These are phyloP conservation scores for Agriopis marginaria DNA, from an alignment of 2,888 invertebrate genomes.

Conservation along the genomic window DNA sequence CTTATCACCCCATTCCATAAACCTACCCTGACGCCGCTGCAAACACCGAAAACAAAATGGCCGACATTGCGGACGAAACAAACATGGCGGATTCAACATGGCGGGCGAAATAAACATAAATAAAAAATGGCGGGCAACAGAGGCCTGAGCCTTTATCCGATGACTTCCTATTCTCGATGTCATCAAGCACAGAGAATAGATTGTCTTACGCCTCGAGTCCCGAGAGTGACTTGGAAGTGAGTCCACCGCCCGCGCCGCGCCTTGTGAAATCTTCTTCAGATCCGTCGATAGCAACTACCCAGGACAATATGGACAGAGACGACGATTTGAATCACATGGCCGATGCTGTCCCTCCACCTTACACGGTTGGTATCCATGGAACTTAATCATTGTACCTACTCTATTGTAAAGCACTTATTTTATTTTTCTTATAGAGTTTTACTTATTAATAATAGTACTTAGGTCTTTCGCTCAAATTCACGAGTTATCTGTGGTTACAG, in stretches of 20 bases:
- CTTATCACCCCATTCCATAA: constrained; percentile 85
- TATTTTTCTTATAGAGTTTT: neutral
- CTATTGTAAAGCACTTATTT: neutral
- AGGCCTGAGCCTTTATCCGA: constrained; percentile 98
- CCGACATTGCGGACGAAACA: constrained; percentile 45
- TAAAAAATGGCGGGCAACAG: constrained; percentile 80
- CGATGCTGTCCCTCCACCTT: constrained; percentile 93
- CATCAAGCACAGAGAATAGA: constrained; percentile 91
- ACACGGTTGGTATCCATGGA: constrained; percentile 88
- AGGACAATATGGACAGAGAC: constrained; percentile 92
- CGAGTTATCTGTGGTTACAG: neutral
- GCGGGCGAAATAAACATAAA: constrained; percentile 55
- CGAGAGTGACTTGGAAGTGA: constrained; percentile 93
- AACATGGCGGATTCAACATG: constrained; percentile 63
- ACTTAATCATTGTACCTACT: neutral
- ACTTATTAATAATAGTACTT: neutral
- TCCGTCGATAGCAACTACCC: constrained; percentile 97
- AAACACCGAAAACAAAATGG: constrained; percentile 51
- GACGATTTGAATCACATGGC: constrained; percentile 85
- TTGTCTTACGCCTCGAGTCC: constrained; percentile 98
- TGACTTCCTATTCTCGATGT: constrained; percentile 99
- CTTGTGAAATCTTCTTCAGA: constrained; percentile 95
- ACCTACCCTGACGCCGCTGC: constrained; percentile 72
- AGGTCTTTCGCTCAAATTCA: too few species aligned
- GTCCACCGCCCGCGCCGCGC: constrained; percentile 93